Evolutionary conservation across 2,113 vertebrate genomes (phyloP), one percentile per base, ranked within the genome.

Genomic region (Scomber colias): DNA sequence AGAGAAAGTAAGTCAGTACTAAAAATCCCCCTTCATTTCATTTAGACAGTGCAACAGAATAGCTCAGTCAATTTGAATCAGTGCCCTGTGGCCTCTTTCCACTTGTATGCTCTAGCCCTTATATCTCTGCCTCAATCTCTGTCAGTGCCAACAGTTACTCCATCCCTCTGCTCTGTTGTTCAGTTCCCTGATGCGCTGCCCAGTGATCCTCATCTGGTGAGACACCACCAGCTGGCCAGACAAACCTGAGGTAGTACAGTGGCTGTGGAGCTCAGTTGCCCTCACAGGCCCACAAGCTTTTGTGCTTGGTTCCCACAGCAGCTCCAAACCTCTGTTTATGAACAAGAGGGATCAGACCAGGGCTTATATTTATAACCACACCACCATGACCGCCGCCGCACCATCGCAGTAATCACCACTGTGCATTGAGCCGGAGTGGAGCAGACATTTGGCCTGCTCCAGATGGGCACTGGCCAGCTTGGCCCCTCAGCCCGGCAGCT

Each of bases 291-390:
- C 75, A 49, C 6, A 75, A 74, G 87, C 81, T 89, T 91, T 94
- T 95, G 87, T 86, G 92, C 89, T 49, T 14, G 30, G 71, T 93
- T 96, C 94, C 95, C 95, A 94, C 95, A 96, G 93, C 90, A 94
- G 92, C 80, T 88, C 94, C 91, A 90, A 91, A 90, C 92, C 94
- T 94, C 92, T 93, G 91, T 88, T 95, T 94, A 92, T 90, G 93
- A 96, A 94, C 56, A 85, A 94, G 91, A 89, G 93, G 91, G 93
- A 95, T 94, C 94, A 85, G 88, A 81, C 89, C 92, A 89, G 90
- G 93, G 93, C 94, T 94, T 93, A 64, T 96, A 96, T 97, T 96
- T 97, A 96, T 95, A 96, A 95, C 94, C 93, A 87, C 94, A 94
- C 92, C 93, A 94, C 95, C 94, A 93, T 94, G 93, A 93, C 93